These are phyloP conservation scores for Eristalis intricaria DNA, from an alignment of 2,888 invertebrate genomes.

Conservation along the genomic window DNA sequence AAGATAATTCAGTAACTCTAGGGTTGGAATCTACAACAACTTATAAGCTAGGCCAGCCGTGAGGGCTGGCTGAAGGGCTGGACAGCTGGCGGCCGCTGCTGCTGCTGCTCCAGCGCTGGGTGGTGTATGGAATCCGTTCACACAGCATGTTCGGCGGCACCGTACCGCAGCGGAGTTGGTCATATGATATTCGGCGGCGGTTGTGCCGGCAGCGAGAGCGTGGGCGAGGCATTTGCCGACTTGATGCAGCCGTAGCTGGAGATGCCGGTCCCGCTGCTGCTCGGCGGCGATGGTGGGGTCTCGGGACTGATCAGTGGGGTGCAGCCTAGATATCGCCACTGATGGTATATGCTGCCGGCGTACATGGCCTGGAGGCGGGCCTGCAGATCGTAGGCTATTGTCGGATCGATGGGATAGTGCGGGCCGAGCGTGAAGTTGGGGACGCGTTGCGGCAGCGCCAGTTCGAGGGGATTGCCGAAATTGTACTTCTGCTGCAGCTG, in stretches of 20 bases:
- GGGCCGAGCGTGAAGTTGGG: constrained; percentile 75
- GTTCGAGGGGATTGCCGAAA: constrained; percentile 79
- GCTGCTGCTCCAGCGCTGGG: constrained; percentile 14
- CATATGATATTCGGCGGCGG: constrained; percentile 81
- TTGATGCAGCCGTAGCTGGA: constrained; percentile 80
- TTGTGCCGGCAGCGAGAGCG: constrained; percentile 74
- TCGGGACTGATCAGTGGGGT: constrained; percentile 79
- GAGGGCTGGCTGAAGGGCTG: background rate
- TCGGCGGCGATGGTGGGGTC: constrained; percentile 81
- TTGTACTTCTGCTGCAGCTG: constrained; percentile 77
- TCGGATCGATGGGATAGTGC: constrained; percentile 80
- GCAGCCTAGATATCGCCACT: constrained; percentile 80
- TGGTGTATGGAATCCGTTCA: constrained; percentile 66
- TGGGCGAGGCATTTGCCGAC: constrained; percentile 80
- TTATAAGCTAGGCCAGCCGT: constrained; percentile 27
- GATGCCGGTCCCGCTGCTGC: constrained; percentile 78
- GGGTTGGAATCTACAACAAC: constrained; percentile 63
- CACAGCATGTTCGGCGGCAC: constrained; percentile 80
- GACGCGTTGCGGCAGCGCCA: constrained; percentile 78
- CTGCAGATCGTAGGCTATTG: constrained; percentile 80
- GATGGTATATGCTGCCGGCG: constrained; percentile 80
- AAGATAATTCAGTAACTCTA: constrained; percentile 52
- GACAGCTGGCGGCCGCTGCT: background rate
- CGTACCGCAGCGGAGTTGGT: constrained; percentile 82
- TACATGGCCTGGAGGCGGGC: constrained; percentile 81